These are phyloP conservation scores for Leuciscus idus DNA, from an alignment of 2,113 vertebrate genomes.

Conservation along the genomic window DNA sequence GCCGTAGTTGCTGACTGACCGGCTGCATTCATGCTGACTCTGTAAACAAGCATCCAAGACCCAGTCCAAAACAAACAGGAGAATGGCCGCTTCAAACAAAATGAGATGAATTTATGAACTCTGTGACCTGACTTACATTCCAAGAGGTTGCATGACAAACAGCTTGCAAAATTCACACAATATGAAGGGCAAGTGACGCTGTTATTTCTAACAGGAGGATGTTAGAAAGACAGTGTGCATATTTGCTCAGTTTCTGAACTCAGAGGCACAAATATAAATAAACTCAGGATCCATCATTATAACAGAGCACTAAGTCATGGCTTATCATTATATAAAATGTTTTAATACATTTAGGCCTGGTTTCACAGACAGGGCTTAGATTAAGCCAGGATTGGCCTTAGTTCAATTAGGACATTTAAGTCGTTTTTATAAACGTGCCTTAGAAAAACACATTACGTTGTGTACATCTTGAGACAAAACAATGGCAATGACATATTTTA, in stretches of 20 bases:
- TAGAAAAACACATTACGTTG: too few species aligned
- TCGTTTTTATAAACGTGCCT: too few species aligned
- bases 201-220: slow-evolving; percentile 31
- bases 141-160: slow-evolving; percentile 9
- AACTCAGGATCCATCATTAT: not conserved
- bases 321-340: not conserved
- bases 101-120: slow-evolving; percentile 62
- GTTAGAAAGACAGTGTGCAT: slow-evolving; percentile 1
- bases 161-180: slow-evolving; percentile 32
- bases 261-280: not conserved
- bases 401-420: too few species aligned
- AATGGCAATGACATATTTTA: too few species aligned
- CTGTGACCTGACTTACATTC: not conserved
- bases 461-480: too few species aligned
- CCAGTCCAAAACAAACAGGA: slow-evolving; percentile 76
- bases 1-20: slow-evolving; percentile 74
- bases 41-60: slow-evolving; percentile 75
- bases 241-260: not conserved
- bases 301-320: not conserved
- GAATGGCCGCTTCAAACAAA: slow-evolving; percentile 73
- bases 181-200: slow-evolving; percentile 11
- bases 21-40: slow-evolving; percentile 75
- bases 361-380: too few species aligned
- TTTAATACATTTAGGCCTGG: not conserved
- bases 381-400: too few species aligned